These are phyloP conservation scores for Deilephila porcellus DNA, from an alignment of 2,888 invertebrate species.

Conservation along the genomic window DNA sequence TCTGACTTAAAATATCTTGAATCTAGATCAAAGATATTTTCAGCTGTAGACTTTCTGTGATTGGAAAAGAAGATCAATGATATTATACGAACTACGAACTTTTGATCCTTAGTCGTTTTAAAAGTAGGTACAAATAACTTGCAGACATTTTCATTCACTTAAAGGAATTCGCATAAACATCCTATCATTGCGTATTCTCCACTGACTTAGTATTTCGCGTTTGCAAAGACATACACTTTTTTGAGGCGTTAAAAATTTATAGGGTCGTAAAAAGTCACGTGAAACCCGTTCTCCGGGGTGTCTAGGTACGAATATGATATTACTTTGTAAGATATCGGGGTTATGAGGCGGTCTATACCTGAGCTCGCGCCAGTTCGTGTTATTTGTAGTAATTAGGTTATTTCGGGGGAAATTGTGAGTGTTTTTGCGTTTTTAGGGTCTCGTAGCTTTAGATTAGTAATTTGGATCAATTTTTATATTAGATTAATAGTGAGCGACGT, in stretches of 20 bases:
- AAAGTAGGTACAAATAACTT: no score
- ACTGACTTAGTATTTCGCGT: slow-evolving; percentile 54
- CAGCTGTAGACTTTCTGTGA: no score
- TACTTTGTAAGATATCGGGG: slow-evolving; percentile 60
- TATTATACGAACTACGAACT: no score
- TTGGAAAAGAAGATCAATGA: no score
- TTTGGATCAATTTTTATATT: not conserved
- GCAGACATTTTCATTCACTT: no score
- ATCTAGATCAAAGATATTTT: no score
- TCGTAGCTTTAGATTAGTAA: not conserved
- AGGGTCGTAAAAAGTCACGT: slow-evolving; percentile 73
- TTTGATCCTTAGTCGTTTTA: no score
- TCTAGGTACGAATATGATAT: slow-evolving; percentile 65
- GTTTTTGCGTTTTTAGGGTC: not conserved
- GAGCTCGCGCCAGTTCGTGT: slow-evolving; percentile 14
- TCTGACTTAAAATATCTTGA: no score
- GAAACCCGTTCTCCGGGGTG: slow-evolving; percentile 64
- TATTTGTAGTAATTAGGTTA: slow-evolving; percentile 24
- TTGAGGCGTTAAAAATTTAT: slow-evolving; percentile 80
- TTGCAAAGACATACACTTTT: slow-evolving; percentile 65
- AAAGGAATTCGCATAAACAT: no score
- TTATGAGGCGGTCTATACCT: slow-evolving; percentile 39
- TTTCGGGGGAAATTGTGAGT: slow-evolving; percentile 3
- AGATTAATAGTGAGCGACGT: not conserved
- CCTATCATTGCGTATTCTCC: slow-evolving; percentile 51